phyloP scores from a whole-genome alignment of 1,140 invertebrate genomes.

The Diorhabda sublineata region DNA sequence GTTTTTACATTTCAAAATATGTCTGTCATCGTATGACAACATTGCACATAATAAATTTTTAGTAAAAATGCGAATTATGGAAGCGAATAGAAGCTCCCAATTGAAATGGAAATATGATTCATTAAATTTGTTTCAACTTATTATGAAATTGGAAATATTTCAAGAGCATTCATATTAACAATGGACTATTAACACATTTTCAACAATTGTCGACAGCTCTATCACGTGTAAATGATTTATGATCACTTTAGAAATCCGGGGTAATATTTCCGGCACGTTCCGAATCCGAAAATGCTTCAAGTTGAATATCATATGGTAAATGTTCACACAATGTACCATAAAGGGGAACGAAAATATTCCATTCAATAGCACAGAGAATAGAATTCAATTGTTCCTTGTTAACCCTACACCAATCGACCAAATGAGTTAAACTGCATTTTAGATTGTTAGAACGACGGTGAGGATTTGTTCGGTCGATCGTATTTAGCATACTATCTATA shows the following conservation, averaged over 20 bases:
- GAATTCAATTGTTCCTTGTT: conserved; percentile 47
- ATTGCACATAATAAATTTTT: too few relatives aligned
- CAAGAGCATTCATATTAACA: too few relatives aligned
- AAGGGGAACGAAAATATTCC: conserved; percentile 41
- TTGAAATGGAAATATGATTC: too few relatives aligned
- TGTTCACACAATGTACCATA: conserved; percentile 37
- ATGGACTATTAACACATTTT: too few relatives aligned
- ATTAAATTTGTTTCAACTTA: too few relatives aligned
- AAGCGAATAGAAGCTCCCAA: too few relatives aligned
- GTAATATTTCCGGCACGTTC: conserved; percentile 27
- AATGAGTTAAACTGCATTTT: background rate
- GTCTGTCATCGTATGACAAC: too few relatives aligned
- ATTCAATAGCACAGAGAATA: conserved; percentile 41
- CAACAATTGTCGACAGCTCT: background rate
- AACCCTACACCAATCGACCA: conserved; percentile 42
- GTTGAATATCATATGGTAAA: conserved; percentile 43
- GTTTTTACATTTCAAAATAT: too few relatives aligned
- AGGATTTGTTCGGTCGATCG: conserved; percentile 27
- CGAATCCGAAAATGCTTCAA: conserved; percentile 28
- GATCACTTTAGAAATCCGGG: conserved; percentile 25
- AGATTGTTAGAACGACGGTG: background rate
- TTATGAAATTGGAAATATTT: too few relatives aligned
- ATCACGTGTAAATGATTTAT: conserved; percentile 31
- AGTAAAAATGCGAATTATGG: too few relatives aligned
- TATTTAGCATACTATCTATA: conserved; percentile 35